Evolutionary conservation across 2,797 vertebrate species (phyloP), one percentile per base, ranked within the genome.

Genomic region (Micrastur ruficollis): DNA sequence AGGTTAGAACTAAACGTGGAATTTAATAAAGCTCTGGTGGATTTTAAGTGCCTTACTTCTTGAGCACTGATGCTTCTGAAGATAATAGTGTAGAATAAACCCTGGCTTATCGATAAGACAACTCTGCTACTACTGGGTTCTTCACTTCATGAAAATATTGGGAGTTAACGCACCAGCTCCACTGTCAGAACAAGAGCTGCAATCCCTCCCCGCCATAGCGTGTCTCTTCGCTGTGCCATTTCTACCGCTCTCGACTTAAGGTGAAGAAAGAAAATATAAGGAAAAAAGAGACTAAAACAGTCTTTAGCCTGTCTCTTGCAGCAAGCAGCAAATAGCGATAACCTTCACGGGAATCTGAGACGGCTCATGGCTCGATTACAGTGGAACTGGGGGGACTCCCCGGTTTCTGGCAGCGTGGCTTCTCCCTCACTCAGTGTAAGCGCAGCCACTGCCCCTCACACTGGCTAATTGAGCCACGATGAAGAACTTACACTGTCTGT

Each of bases 21-120:
- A 32, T 61, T 92, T 73, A 81, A 72, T 89, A 83, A 90, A 92
- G 9, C 7, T 34, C 34, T 80, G 38, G 26, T 53, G 83, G 72
- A 71, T 87, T 81, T 88, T 58, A 72, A 83, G 12, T 12, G 56
- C 6, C 31, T 62, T 79, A 40, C 14, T 75, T 68, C 23, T 26
- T 63, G 31, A 88, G 36, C 25, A 34, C 6, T 34, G 27, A 32
- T 71, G 42, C 4, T 80, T 4, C 52, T 94, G 38, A 63, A 55
- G 29, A 75, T 29, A 81, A 36, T 8, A 66, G 12, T 27, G 8
- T 47, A 42, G 40, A 86, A 61, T 55, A 93, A 92, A 87, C 12
- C 4, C 34, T 34, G 32, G 32, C 11, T 96, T 89, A 89, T 23
- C 4, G 2, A 25, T n/a, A 47, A 90, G 49, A 67, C 22, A 46